Conservation (phyloP, 1,140 invertebrate genomes). For the Brachionus rotundiformis region DNA sequence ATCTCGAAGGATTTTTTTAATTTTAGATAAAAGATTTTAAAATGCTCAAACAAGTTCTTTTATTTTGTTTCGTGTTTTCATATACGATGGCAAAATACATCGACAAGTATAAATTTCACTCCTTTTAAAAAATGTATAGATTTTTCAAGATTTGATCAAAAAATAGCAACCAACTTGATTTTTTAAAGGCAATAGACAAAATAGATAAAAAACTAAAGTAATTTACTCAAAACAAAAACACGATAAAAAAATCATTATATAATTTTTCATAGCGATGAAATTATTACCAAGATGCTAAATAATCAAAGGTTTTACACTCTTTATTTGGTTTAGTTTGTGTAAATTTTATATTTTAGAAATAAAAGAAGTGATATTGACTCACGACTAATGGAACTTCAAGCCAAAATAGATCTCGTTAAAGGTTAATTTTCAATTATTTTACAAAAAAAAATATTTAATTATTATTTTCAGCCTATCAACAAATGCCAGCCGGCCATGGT, state of each 20-base stretch:
- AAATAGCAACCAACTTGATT: neutral
- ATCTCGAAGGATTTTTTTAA: neutral
- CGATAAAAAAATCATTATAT: neutral
- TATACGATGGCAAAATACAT: neutral
- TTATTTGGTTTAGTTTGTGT: neutral
- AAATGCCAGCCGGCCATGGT: conserved; percentile 49
- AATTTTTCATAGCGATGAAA: neutral
- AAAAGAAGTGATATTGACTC: conserved; percentile 44
- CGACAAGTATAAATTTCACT: neutral
- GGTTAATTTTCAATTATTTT: neutral
- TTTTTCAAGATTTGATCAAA: neutral
- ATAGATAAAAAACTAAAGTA: neutral
- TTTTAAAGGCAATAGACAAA: neutral
- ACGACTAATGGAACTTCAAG: conserved; percentile 30
- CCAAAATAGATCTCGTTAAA: conserved; percentile 15
- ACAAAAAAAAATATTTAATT: neutral
- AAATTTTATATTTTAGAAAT: conserved; percentile 3
- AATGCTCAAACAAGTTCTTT: neutral
- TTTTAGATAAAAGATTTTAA: neutral
- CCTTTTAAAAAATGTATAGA: too few species aligned
- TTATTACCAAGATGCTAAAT: neutral
- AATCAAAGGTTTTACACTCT: conserved; percentile 32
- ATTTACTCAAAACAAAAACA: too few species aligned
- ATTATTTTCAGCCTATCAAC: conserved; percentile 12
- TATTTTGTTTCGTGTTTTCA: neutral